Evolutionary conservation across 1,140 invertebrate species (phyloP), one percentile per base, ranked within the genome.

Genomic region (Drosophila willistoni): DNA sequence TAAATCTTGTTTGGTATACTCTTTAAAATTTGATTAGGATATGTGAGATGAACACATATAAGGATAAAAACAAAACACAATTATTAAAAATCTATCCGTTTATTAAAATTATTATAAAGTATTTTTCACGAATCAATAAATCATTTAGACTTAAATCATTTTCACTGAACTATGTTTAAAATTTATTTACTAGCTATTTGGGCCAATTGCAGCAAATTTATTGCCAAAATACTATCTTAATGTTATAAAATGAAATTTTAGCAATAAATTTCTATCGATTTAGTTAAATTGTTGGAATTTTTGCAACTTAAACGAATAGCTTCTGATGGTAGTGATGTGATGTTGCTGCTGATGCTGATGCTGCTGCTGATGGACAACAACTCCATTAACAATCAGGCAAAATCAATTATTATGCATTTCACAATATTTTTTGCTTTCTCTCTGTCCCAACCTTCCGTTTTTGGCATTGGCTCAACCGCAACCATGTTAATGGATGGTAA

Each of bases 311-410:
- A 62, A 62, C 14, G 17, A 39, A 41, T 41, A 44, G 12, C 39
- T 61, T 34, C n/a, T 29, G 51, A 13, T 55, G 51, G 44, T 7
- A 14, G n/a, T 19, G 44, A 22, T 22, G 17, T 54, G 47, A 12
- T 29, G 51, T 13, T 57, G 29, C 9, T 17, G 25, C 4, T 36
- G 55, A 7, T 17, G 56, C 5, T 33, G 55, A 7, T 17, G 56
- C 1, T 33, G 29, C 14, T 57, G 33, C 14, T 36, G 33, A 51
- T 29, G 64, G 73, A 75, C 73, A 76, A 72, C 73, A 77, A 77
- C 75, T 77, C 75, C 74, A 77, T 77, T 77, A 77, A 77, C 75
- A 77, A 77, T 77, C 68, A 77, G 74, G 59, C 73, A 75, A 77
- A 77, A 77, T 77, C 75, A 77, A 77, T 77, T 77, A 76, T 76